Evolutionary conservation across 2,888 invertebrate species (phyloP), one percentile per base, ranked within the genome.

Genomic region (Vesta saturnalis): DNA sequence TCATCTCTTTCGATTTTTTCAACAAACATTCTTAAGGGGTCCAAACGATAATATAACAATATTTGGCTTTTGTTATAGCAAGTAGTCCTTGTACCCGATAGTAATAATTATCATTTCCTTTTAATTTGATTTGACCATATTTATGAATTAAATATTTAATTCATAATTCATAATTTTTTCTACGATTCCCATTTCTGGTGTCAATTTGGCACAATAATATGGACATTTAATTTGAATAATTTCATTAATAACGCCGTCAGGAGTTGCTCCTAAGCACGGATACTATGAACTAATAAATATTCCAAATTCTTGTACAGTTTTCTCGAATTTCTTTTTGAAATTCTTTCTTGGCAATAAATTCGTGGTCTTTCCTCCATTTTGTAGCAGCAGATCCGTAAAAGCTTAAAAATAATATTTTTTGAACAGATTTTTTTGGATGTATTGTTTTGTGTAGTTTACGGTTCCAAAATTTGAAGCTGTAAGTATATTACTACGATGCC

Each of bases 41-140:
- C 49, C 60, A 60, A 23, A 60, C 2, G 6, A 21, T 30, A 60
- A 60, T 30, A n/a, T 23, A 14, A 19, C 60, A 52, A 30, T 60
- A 52, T 19, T 49, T 23, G 6, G 16, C 8, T 14, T 16, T 14
- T 10, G 49, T 60, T 23, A 47, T 18, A 16, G 16, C 30, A 15
- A 60, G 30, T 60, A 49, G 52, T 30, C 60, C 60, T 60, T 60
- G 60, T 8, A 60, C 30, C 18, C 35, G 52, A 1, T 35, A 60
- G n/a, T 30, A 60, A 18, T 52, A 49, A 35, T 52, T n/a, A 30
- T 49, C 30, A 21, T 21, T 59, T 21, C 14, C 5, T 2, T 59
- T 59, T 15, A 59, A 22, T 10, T 6, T n/a, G 1, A 46, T 6
- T 1, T 47, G 6, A 59, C 1, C 47, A 21, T 59, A 10, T 21